A percentile compares a stretch with the other conserved stretches of the same genome.
Conservation (phyloP, 1,140 invertebrate genomes). For the Drosophila pallidifrons region DNA sequence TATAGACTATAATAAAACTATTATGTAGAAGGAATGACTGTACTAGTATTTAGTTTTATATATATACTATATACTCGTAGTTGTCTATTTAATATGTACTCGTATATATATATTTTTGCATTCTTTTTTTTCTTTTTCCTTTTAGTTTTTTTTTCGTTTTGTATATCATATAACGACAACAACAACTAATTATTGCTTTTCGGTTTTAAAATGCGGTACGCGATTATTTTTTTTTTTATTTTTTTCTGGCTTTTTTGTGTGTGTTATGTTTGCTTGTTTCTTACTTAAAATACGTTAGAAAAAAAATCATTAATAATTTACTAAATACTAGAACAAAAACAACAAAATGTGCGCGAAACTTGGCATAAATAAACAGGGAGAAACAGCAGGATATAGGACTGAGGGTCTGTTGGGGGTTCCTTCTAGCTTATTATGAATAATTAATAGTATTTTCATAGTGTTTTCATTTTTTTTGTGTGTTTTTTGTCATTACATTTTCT, state of each 20-base stretch:
- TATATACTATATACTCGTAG: conserved; percentile 43
- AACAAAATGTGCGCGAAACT: conserved; percentile 67
- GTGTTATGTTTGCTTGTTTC: conserved; percentile 26
- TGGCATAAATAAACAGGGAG: conserved; percentile 63
- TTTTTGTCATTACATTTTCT: conserved; percentile 24
- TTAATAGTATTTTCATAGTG: conserved; percentile 56
- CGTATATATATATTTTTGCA: conserved; percentile 38
- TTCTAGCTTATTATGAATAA: conserved; percentile 78
- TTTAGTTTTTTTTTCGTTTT: conserved; percentile 46
- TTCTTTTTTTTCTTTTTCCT: conserved; percentile 19
- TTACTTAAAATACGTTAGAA: conserved; percentile 66
- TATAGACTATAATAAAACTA: conserved; percentile 45
- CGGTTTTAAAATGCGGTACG: conserved; percentile 74
- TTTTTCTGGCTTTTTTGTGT: conserved; percentile 29
- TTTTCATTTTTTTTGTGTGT: conserved; percentile 25
- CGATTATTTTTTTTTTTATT: conserved; percentile 49
- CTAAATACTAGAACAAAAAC: conserved; percentile 80
- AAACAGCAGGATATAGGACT: conserved; percentile 42
- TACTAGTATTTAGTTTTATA: conserved; percentile 48
- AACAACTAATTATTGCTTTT: conserved; percentile 83
- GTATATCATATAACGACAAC: conserved; percentile 80
- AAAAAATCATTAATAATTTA: conserved; percentile 78
- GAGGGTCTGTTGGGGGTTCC: not conserved
- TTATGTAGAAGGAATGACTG: conserved; percentile 78
- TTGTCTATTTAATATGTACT: conserved; percentile 55